These are phyloP conservation scores for Parazoanthus swiftii DNA, from an alignment of 92 coral and sea anemone species.

Conservation along the genomic window DNA sequence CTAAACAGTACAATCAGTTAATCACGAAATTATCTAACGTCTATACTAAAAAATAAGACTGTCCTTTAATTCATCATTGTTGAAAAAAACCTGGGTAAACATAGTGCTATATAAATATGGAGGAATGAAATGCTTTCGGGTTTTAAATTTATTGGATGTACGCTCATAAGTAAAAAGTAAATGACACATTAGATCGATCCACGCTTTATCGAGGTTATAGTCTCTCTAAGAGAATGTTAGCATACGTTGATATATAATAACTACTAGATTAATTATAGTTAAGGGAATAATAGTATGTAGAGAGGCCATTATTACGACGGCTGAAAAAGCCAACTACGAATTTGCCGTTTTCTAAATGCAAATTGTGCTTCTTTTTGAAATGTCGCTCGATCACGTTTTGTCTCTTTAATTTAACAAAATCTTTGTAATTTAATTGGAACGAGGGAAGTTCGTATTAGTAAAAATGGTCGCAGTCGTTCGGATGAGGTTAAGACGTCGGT, in stretches of 20 bases:
- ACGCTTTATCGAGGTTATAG: not conserved
- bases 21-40: not conserved
- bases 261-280: too few species aligned
- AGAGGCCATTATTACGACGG: too few species aligned
- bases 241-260: too few species aligned
- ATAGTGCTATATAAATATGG: not conserved
- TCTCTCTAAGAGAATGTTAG: not conserved
- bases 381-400: not conserved
- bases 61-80: not conserved
- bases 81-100: not conserved
- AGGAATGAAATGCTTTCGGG: too few species aligned
- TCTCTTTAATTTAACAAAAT: not conserved
- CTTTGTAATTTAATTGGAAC: not conserved
- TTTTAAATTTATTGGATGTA: too few species aligned
- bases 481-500: not conserved
- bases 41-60: not conserved
- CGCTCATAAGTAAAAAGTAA: too few species aligned
- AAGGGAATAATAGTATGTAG: too few species aligned
- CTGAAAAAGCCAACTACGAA: too few species aligned
- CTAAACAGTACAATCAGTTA: too few species aligned
- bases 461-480: not conserved
- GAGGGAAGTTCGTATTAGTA: not conserved
- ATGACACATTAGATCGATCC: not conserved
- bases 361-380: too few species aligned
- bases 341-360: not conserved